phyloP scores from a whole-genome alignment of 2,797 vertebrate genomes.

The Agapornis canus region DNA sequence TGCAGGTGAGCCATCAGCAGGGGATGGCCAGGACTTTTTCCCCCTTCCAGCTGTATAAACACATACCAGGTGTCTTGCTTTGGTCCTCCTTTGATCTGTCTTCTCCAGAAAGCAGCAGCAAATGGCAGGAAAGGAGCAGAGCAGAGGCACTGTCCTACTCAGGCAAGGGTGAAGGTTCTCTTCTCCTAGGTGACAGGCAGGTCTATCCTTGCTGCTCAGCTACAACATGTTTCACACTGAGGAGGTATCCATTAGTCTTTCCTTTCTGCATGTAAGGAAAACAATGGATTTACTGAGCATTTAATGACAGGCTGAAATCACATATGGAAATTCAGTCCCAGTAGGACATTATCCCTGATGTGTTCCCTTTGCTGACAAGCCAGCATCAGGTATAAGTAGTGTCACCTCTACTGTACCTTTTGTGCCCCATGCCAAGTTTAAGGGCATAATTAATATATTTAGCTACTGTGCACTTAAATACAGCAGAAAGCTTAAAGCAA shows the following conservation, averaged over 20 bases:
- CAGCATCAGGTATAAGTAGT: neutral
- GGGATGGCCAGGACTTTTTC: neutral
- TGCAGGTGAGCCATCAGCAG: neutral
- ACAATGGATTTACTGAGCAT: neutral
- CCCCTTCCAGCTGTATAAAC: neutral
- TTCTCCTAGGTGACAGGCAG: neutral
- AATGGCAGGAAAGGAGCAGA: neutral
- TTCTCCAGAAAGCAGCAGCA: neutral
- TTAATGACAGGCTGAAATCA: neutral
- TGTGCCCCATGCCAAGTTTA: neutral
- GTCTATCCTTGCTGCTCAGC: neutral
- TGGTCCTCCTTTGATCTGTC: neutral
- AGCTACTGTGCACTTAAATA: neutral
- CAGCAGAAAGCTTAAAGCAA: neutral
- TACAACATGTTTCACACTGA: neutral
- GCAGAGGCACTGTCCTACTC: neutral
- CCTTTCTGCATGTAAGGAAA: neutral
- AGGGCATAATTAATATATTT: neutral
- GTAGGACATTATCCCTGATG: neutral
- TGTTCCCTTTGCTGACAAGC: neutral
- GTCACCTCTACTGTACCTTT: fast-evolving
- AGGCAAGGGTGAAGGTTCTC: neutral
- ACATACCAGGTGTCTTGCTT: neutral
- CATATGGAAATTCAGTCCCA: neutral
- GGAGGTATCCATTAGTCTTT: fast-evolving